Evolutionary conservation across 1,140 invertebrate genomes (phyloP).

Genomic region (Gerris buenoi): DNA sequence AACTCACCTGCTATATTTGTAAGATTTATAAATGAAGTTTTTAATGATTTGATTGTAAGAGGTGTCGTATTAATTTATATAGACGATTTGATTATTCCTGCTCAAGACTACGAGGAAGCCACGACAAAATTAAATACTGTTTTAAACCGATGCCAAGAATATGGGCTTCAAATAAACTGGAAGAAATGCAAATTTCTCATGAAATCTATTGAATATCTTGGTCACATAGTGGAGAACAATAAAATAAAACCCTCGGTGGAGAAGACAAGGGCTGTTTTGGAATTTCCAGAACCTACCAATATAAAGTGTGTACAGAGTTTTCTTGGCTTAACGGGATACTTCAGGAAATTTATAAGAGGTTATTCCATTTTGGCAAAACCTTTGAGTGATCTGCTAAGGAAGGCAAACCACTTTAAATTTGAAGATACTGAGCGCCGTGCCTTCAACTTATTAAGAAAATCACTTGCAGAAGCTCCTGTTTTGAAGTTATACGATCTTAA

Average conservation of each 20-base stretch:
- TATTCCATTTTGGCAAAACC: not conserved
- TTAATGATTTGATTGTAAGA: conserved; percentile 23
- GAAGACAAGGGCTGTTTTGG: not conserved
- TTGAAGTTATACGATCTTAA: not conserved
- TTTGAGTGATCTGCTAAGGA: not conserved
- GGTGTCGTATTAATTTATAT: conserved; percentile 26
- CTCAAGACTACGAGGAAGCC: conserved; percentile 25
- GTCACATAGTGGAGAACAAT: not conserved
- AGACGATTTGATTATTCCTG: conserved; percentile 33
- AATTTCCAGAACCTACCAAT: not conserved
- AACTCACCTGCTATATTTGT: conserved; percentile 32
- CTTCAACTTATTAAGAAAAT: conserved; percentile 21
- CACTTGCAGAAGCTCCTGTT: conserved; percentile 23
- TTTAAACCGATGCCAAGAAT: not conserved
- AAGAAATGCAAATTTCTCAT: not conserved
- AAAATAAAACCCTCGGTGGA: not conserved
- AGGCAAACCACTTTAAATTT: not conserved
- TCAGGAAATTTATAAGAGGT: not conserved
- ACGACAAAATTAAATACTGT: not conserved
- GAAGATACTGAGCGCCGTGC: conserved; percentile 14
- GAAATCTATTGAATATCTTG: not conserved
- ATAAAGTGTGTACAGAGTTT: not conserved
- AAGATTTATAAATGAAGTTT: conserved; percentile 27
- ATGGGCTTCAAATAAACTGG: not conserved
- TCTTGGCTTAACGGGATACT: not conserved